Evolutionary conservation across 2,888 invertebrate species (phyloP).

Genomic region (Drosophila merina): DNA sequence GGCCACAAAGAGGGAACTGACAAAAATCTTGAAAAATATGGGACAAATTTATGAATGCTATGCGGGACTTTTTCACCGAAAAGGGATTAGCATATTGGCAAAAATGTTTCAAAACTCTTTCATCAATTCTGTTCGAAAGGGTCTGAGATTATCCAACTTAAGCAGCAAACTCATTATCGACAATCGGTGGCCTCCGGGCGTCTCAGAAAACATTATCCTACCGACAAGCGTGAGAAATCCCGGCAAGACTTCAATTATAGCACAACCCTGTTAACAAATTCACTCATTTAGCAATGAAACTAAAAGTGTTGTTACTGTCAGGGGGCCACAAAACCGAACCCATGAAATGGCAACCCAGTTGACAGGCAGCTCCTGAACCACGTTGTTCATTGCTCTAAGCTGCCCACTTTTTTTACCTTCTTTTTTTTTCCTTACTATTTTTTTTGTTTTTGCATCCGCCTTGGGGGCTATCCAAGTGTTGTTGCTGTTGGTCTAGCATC

Average conservation of each 20-base stretch:
- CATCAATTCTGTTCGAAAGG: neutral
- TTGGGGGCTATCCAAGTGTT: conserved; percentile 44
- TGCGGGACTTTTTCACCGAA: conserved; percentile 28
- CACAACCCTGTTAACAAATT: conserved; percentile 66
- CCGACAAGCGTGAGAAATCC: conserved; percentile 72
- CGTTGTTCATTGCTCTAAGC: conserved; percentile 27
- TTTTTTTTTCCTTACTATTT: conserved; percentile 6
- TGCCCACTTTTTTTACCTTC: conserved; percentile 47
- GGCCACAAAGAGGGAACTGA: conserved; percentile 16
- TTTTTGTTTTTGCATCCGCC: conserved; percentile 65
- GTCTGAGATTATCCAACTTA: conserved; percentile 13
- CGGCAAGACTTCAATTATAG: conserved; percentile 57
- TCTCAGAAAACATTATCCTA: conserved; percentile 43
- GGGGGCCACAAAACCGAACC: conserved; percentile 49
- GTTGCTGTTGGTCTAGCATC: conserved; percentile 19
- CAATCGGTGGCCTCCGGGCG: conserved; percentile 34
- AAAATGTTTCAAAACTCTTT: neutral
- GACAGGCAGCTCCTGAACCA: conserved; percentile 75
- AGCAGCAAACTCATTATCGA: conserved; percentile 19
- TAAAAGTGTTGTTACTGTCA: conserved; percentile 77
- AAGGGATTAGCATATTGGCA: conserved; percentile 29
- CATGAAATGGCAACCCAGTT: conserved; percentile 55
- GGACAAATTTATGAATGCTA: conserved; percentile 33
- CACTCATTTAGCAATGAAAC: conserved; percentile 76
- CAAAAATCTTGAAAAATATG: conserved; percentile 25